These are phyloP conservation scores for Scaptodrosophila latifasciaeformis DNA, from an alignment of 2,888 invertebrate species.

Conservation along the genomic window DNA sequence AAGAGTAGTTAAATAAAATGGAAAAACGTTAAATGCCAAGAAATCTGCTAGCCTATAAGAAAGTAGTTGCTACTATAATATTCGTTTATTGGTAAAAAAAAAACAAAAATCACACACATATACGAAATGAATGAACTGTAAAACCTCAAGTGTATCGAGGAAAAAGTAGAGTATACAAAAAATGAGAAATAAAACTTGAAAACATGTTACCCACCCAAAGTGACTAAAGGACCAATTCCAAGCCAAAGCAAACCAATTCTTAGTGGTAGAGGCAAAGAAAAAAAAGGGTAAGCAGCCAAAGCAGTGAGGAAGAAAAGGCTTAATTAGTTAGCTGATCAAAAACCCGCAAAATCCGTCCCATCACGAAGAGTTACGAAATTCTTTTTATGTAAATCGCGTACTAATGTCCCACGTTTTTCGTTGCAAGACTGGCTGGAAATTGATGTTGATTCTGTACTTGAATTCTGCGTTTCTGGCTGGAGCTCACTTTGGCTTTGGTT, in stretches of 20 bases:
- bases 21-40: neutral
- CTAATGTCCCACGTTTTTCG: conserved; percentile 62
- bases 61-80: conserved; percentile 40
- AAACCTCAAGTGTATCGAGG: too few relatives aligned
- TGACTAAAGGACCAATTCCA: conserved; percentile 27
- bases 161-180: too few relatives aligned
- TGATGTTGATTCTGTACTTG: neutral
- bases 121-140: too few relatives aligned
- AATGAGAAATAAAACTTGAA: conserved; percentile 44
- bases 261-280: conserved; percentile 13
- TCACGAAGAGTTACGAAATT: too few relatives aligned
- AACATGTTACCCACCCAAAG: conserved; percentile 54
- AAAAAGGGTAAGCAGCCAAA: conserved; percentile 12
- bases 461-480: too few relatives aligned
- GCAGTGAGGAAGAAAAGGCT: conserved; percentile 6
- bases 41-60: conserved; percentile 52
- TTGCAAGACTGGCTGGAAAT: conserved; percentile 57
- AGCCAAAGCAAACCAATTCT: conserved; percentile 3
- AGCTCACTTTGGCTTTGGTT: neutral
- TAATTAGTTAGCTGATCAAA: conserved; percentile 28
- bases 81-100: conserved; percentile 29
- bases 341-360: too few relatives aligned
- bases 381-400: conserved; percentile 40
- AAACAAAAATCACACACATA: conserved; percentile 24
- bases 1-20: too few relatives aligned